phyloP scores from a whole-genome alignment of 35 echinoderm and acorn worm genomes.

The Holothuria glaberrima region DNA sequence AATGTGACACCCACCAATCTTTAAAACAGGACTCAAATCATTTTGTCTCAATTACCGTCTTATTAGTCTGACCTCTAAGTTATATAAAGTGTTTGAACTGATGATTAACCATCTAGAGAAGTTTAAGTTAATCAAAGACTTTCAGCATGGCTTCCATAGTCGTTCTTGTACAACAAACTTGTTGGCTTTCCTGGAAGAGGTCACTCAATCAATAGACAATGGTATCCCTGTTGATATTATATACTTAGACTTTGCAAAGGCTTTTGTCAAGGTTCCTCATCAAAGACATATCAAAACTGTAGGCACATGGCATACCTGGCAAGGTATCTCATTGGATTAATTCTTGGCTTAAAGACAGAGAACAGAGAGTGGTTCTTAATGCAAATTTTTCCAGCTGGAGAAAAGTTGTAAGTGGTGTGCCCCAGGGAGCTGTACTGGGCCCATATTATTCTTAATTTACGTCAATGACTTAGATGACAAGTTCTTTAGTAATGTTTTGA shows the following conservation, averaged over 20 bases:
- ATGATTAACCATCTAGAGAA: background rate
- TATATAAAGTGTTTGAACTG: background rate
- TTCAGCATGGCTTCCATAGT: background rate
- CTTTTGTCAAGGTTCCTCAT: background rate
- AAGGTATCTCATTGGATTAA: background rate
- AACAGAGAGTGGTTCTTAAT: conserved; percentile 60
- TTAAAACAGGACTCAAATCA: no score
- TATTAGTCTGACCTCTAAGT: background rate
- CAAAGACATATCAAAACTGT: no score
- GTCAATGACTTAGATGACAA: conserved; percentile 57
- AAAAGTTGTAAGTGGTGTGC: conserved; percentile 61
- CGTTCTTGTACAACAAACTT: background rate
- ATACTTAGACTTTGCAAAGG: background rate
- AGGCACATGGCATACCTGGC: no score
- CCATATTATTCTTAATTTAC: conserved; percentile 66
- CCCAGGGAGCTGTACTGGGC: conserved; percentile 52
- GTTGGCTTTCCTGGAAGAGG: background rate
- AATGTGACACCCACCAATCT: no score
- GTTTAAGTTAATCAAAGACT: background rate
- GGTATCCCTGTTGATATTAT: background rate
- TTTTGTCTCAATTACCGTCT: background rate
- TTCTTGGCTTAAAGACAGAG: background rate
- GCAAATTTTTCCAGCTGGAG: conserved; percentile 54
- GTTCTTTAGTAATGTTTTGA: no score
- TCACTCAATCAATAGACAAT: background rate